Evolutionary conservation across 2,888 invertebrate genomes (phyloP).

Genomic region (Drosophila formosana): DNA sequence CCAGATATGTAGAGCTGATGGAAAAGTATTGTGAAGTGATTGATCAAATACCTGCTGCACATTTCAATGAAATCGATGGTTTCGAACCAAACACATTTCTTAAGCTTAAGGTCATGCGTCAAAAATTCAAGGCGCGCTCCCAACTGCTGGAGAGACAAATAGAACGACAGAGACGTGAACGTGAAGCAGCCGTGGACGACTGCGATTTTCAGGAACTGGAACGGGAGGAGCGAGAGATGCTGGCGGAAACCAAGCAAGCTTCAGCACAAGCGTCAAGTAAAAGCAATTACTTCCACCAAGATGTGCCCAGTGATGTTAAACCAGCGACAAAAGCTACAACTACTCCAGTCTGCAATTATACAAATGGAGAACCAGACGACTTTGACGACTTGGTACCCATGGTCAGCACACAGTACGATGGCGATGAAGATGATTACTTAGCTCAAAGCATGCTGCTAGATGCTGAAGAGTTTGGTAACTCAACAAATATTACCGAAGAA

Average conservation of each 20-base stretch:
- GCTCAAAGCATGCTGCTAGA: constrained; percentile 67
- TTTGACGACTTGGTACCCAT: constrained; percentile 44
- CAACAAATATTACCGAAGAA: constrained; percentile 26
- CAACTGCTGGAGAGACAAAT: constrained; percentile 84
- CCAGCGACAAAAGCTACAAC: constrained; percentile 21
- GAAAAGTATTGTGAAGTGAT: constrained; percentile 88
- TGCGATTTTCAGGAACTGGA: constrained; percentile 71
- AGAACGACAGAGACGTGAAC: constrained; percentile 66
- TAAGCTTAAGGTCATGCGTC: constrained; percentile 87
- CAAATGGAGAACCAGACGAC: constrained; percentile 58
- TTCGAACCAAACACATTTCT: constrained; percentile 87
- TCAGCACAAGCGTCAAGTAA: constrained; percentile 12
- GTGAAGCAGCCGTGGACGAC: constrained; percentile 21
- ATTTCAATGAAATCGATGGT: constrained; percentile 88
- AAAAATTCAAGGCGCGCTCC: constrained; percentile 87
- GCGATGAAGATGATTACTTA: constrained; percentile 64
- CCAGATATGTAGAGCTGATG: constrained; percentile 87
- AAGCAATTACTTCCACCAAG: background rate
- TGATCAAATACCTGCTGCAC: constrained; percentile 88
- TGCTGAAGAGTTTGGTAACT: constrained; percentile 41
- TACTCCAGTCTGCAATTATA: constrained; percentile 17
- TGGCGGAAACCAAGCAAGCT: constrained; percentile 47
- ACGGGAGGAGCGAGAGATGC: constrained; percentile 75
- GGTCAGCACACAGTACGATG: constrained; percentile 15
- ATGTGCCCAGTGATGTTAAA: constrained; percentile 47